These are phyloP conservation scores for Eptatretus burgeri DNA, from an alignment of 2,113 vertebrate genomes.

Conservation along the genomic window DNA sequence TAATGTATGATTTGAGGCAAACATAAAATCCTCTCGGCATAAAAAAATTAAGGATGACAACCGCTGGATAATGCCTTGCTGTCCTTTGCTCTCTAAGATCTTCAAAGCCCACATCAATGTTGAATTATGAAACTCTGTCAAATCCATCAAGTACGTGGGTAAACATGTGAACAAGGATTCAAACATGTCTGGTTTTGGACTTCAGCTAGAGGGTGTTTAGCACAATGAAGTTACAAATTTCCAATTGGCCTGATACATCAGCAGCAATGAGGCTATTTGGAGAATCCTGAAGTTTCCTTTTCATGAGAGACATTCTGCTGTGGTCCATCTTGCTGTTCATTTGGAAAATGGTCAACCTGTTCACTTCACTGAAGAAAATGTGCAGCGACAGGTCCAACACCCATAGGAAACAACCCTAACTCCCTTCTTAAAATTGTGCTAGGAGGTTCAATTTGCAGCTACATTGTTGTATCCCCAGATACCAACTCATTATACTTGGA, in stretches of 20 bases:
- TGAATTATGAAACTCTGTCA: neutral
- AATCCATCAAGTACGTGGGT: neutral
- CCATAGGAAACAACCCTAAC: neutral
- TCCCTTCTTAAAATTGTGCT: neutral
- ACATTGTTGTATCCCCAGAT: neutral
- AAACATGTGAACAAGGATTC: neutral
- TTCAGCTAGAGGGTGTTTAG: neutral
- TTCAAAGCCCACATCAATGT: neutral
- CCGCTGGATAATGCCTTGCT: neutral
- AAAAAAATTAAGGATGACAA: neutral
- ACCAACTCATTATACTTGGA: neutral
- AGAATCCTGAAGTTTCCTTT: neutral
- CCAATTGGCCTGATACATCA: neutral
- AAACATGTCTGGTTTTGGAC: neutral
- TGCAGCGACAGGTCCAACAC: neutral
- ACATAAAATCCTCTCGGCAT: neutral
- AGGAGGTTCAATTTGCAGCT: neutral
- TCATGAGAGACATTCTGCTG: neutral
- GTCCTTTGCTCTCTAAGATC: neutral
- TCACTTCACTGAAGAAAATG: neutral
- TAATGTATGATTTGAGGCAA: neutral
- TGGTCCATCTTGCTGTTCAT: too few relatives aligned
- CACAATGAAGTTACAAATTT: neutral
- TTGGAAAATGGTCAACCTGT: neutral
- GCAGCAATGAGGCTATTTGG: neutral